phyloP scores from a whole-genome alignment of 1,140 invertebrate genomes.

The Drosophila ficusphila region DNA sequence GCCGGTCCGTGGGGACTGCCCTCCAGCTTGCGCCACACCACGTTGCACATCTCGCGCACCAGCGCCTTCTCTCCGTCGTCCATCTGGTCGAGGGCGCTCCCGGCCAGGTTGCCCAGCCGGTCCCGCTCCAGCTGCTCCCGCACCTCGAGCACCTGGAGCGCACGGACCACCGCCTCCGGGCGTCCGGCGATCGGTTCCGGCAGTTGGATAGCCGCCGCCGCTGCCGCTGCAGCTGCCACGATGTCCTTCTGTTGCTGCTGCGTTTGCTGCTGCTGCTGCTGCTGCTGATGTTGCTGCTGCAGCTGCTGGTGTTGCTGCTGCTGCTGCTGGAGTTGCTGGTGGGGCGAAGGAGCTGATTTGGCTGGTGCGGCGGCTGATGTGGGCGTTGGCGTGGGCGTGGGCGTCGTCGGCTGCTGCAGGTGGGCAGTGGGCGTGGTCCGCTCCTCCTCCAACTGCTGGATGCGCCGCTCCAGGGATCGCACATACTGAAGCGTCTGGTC shows the following conservation, averaged over 20 bases:
- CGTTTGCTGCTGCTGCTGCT: conserved; percentile 34
- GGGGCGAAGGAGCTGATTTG: conserved; percentile 82
- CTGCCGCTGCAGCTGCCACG: conserved; percentile 64
- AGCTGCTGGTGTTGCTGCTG: conserved; percentile 17
- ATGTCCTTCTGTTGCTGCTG: conserved; percentile 54
- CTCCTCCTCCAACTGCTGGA: conserved; percentile 93
- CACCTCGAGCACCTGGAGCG: conserved; percentile 95
- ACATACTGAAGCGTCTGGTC: conserved; percentile 95
- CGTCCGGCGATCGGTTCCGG: conserved; percentile 86
- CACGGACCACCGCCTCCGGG: conserved; percentile 95
- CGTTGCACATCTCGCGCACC: conserved; percentile 98
- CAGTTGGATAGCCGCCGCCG: conserved; percentile 84
- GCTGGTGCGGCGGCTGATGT: conserved; percentile 64
- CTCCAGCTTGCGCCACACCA: conserved; percentile 88
- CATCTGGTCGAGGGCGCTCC: conserved; percentile 86
- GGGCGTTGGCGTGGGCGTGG: conserved; percentile 86
- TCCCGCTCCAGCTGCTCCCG: conserved; percentile 92
- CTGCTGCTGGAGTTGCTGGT: conserved; percentile 8
- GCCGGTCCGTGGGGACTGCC: conserved; percentile 84
- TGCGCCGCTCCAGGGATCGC: conserved; percentile 92
- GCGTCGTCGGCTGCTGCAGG: conserved; percentile 84
- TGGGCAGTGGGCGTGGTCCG: conserved; percentile 86
- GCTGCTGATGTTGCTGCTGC: conserved; percentile 25
- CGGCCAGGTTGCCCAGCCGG: conserved; percentile 77
- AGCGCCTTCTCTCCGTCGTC: conserved; percentile 96